Base-by-base conservation (phyloP, 2,888 invertebrate species). In the Dasypolia templi region DNA sequence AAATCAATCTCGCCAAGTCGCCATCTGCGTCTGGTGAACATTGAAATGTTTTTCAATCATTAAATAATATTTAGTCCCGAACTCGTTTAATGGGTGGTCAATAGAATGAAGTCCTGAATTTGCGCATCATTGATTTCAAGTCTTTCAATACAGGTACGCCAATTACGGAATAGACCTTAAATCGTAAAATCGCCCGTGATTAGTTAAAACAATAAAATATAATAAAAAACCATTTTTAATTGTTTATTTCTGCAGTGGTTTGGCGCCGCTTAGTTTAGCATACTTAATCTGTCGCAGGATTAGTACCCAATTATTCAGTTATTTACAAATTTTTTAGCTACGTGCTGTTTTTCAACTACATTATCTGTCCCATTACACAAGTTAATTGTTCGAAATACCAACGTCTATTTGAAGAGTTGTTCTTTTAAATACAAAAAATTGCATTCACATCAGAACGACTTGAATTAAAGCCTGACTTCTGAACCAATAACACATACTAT, bases 251-350 rank as follows among this genome's bases (percentile, higher is more conserved):
- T 72, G 62, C 59, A 58, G 65, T 77, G 44, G 59, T 55, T 65
- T 70, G 61, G 69, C 77, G 49, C 56, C 44, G 71, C 49, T 58
- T 81, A 63, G 66, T 72, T 68, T 61, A 73, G 71, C 62, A 72
- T 74, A 75, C 66, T 70, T 82, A 68, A 67, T 81, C 77, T 69
- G 75, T 86, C 85, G 85, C 81, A 67, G 49, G 67, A 68, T 56
- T 78, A 64, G 26, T 80, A n/a, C n/a, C n/a, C n/a, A 67, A 71
- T 72, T 65, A 64, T 82, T 63, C 69, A 22, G 68, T 49, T 61
- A 39, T 58, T 53, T 46, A 46, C 42, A 39, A 49, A 59, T 65
- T 59, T 9, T 79, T 55, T 64, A 26, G 67, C 42, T 26, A 7
- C 46, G 14, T 35, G 49, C 42, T 14, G 49, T 65, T 80, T 65